Percentiles rank a stretch among this genome's conserved stretches.
These are phyloP conservation scores for Panthera tigris DNA, from an alignment of 2,113 vertebrate species.

Conservation along the genomic window DNA sequence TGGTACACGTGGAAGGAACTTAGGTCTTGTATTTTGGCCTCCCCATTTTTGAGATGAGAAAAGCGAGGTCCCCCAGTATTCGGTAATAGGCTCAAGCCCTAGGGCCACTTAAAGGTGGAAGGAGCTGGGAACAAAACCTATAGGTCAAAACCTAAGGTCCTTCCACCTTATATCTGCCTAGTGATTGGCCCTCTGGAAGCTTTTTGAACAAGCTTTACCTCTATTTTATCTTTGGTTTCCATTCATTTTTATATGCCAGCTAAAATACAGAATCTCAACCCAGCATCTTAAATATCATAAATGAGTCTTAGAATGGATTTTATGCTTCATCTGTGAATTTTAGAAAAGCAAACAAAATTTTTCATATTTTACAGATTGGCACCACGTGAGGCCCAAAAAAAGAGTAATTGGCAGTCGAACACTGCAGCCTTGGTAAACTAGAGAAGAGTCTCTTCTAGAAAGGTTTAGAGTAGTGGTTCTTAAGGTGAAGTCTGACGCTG, in stretches of 20 bases:
- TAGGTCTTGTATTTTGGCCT: background rate
- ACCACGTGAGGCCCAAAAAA: background rate
- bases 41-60: background rate
- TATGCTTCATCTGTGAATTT: constrained; percentile 45
- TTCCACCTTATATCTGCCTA: background rate
- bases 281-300: constrained; percentile 49
- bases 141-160: background rate
- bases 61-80: background rate
- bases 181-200: too few species aligned
- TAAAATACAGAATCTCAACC: constrained; percentile 42
- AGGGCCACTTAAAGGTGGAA: background rate
- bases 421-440: background rate
- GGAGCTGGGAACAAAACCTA: background rate
- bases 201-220: background rate
- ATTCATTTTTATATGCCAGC: constrained; percentile 13
- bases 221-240: constrained; percentile 44
- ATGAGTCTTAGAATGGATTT: constrained; percentile 40
- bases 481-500: background rate
- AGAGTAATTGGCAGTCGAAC: background rate
- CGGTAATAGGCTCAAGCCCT: too few species aligned
- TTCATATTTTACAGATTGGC: constrained; percentile 19
- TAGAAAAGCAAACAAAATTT: constrained; percentile 32
- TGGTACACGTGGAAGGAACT: background rate
- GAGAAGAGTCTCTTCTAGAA: background rate
- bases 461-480: background rate